Percentiles rank a stretch among this genome's conserved stretches.
Evolutionary conservation across 2,888 invertebrate genomes (phyloP).

Genomic region (Phytoseiulus persimilis): DNA sequence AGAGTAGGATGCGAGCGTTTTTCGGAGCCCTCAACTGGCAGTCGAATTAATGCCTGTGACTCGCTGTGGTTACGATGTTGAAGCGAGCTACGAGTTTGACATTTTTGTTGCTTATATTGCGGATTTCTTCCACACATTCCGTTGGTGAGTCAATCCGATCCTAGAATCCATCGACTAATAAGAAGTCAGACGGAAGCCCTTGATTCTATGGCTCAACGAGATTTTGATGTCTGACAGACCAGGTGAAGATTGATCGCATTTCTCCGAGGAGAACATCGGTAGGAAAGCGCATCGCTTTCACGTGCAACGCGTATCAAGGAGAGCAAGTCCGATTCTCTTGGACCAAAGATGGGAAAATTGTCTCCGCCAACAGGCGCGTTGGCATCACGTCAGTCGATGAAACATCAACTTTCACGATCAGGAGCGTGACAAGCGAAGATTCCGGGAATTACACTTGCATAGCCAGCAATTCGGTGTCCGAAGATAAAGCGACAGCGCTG

Average conservation of each 20-base stretch:
- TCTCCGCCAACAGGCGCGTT: background rate
- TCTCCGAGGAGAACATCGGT: conserved; percentile 10
- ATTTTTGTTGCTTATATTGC: too few species aligned
- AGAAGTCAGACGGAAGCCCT: too few species aligned
- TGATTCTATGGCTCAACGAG: too few species aligned
- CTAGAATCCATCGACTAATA: too few species aligned
- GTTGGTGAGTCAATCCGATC: too few species aligned
- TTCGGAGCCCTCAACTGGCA: too few species aligned
- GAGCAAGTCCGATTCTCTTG: conserved; percentile 22
- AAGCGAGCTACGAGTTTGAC: too few species aligned
- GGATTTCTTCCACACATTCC: too few species aligned
- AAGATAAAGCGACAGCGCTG: conserved; percentile 11
- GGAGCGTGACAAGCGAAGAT: background rate
- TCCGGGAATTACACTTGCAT: conserved; percentile 18
- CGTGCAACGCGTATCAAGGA: conserved; percentile 28
- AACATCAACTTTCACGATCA: background rate
- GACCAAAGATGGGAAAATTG: background rate
- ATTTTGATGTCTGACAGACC: background rate
- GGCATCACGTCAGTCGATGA: background rate
- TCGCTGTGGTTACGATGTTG: too few species aligned
- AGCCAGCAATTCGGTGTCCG: conserved; percentile 11
- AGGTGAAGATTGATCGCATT: background rate
- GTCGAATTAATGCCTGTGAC: too few species aligned
- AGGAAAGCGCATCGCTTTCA: background rate
- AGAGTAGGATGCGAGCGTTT: too few species aligned